Evolutionary conservation across 2,113 vertebrate genomes (phyloP), one percentile per base, ranked within the genome.

Genomic region (Otis tarda): DNA sequence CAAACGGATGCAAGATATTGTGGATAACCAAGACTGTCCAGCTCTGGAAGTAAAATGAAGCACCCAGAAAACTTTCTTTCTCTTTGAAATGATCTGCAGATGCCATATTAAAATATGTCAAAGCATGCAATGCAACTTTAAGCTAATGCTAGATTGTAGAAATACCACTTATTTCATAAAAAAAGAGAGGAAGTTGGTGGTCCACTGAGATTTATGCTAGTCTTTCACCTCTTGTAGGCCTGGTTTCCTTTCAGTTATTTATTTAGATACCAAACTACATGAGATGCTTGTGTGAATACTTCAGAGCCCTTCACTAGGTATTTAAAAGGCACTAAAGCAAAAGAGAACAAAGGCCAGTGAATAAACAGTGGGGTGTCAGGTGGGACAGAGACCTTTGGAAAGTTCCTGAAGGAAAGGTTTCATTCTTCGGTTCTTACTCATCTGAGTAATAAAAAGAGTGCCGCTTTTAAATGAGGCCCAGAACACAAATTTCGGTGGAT

Each of bases 1-100:
- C 14, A 17, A 90, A 84, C 1, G 65, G 87, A 95, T 95, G 70
- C 45, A 64, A 95, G 96, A 83, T 93, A 43, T 14, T 41, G n/a
- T 63, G 79, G 87, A 70, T 93, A 94, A 77, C 67, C 21, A 43
- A 70, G 63, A 57, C 6, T 79, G 61, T 52, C 64, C 61, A 79
- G 57, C 22, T 78, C 81, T 95, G 53, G 81, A 73, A 79, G 74
- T 76, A 53, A 82, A 86, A 27, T 31, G 89, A 86, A 93, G 21
- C 39, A 33, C 35, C 27, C 33, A 71, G 67, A 71, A 94, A 81
- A 64, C 31, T 53, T 61, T 19, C 19, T 63, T 9, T 25, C 7
- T 88, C 39, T 76, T 17, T 74, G 57, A 78, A 94, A 56, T 55
- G 13, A 78, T 79, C 65, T 73, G 47, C 52, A 60, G 73, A 10